Conservation (phyloP, 2,888 invertebrate species). For the Oasisia sp. region DNA sequence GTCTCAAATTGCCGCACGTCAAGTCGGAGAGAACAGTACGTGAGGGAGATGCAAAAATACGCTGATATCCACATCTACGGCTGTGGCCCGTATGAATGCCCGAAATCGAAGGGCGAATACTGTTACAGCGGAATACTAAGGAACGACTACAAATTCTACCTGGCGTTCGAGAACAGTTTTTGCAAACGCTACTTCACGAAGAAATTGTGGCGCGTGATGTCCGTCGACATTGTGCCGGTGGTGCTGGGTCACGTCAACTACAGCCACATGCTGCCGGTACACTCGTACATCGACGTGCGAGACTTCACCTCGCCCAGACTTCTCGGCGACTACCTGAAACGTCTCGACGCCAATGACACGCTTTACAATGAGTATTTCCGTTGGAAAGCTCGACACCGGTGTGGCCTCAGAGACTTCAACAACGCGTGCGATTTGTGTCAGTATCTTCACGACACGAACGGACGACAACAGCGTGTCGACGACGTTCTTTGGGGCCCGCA, state of each 20-base stretch:
- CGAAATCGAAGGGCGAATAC: too few species aligned
- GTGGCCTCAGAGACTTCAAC: background rate
- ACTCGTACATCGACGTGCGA: conserved; percentile 18
- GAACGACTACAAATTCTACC: conserved; percentile 19
- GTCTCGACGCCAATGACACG: background rate
- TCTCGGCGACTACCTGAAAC: background rate
- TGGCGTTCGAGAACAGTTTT: conserved; percentile 23
- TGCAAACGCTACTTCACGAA: conserved; percentile 10
- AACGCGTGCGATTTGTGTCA: too few species aligned
- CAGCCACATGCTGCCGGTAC: background rate
- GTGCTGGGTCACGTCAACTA: conserved; percentile 19
- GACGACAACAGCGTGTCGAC: too few species aligned
- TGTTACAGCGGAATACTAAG: too few species aligned
- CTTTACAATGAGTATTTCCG: background rate
- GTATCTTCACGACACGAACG: too few species aligned
- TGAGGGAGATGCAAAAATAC: too few species aligned
- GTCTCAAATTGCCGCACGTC: too few species aligned
- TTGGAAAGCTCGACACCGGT: background rate
- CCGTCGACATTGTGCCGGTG: background rate
- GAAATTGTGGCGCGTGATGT: background rate
- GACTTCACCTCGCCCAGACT: conserved; percentile 3
- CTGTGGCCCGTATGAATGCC: too few species aligned
- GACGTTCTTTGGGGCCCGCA: too few species aligned
- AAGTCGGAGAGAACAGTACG: too few species aligned
- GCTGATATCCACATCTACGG: too few species aligned